Evolutionary conservation across 2,888 invertebrate species (phyloP).

Genomic region (Gibbula magus): DNA sequence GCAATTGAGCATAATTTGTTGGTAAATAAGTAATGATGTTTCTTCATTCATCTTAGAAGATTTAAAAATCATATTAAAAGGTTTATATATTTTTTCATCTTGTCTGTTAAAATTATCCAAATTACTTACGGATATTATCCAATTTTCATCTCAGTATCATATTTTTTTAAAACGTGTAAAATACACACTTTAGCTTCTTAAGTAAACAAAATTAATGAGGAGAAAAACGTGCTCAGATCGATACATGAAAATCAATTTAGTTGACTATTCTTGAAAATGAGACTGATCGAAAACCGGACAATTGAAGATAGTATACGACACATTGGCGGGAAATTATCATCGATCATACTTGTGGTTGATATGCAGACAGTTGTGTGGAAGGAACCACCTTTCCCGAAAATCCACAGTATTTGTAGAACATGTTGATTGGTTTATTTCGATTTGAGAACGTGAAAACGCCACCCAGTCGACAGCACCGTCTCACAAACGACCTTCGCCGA

Average conservation of each 20-base stretch:
- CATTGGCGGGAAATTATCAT: background rate
- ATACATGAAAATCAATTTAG: no score
- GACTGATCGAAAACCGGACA: background rate
- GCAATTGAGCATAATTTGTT: background rate
- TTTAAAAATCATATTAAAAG: no score
- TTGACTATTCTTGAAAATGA: no score
- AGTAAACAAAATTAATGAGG: no score
- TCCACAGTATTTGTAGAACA: slow-evolving; percentile 40
- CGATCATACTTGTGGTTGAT: slow-evolving; percentile 34
- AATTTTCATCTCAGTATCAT: no score
- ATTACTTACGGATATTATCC: no score
- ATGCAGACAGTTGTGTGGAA: slow-evolving; percentile 33
- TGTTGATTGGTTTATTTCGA: slow-evolving; percentile 2
- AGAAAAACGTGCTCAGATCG: no score
- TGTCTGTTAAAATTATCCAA: no score
- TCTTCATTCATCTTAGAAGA: background rate
- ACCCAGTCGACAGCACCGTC: background rate
- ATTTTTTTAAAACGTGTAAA: no score
- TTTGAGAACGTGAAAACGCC: background rate
- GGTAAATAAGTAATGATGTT: background rate
- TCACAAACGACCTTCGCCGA: background rate
- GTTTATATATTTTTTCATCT: no score
- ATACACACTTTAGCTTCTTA: no score
- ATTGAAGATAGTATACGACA: background rate
- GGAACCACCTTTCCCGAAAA: slow-evolving; percentile 28